Conservation (phyloP, 2,797 vertebrate genomes). For the Dromococcyx pavoninus region DNA sequence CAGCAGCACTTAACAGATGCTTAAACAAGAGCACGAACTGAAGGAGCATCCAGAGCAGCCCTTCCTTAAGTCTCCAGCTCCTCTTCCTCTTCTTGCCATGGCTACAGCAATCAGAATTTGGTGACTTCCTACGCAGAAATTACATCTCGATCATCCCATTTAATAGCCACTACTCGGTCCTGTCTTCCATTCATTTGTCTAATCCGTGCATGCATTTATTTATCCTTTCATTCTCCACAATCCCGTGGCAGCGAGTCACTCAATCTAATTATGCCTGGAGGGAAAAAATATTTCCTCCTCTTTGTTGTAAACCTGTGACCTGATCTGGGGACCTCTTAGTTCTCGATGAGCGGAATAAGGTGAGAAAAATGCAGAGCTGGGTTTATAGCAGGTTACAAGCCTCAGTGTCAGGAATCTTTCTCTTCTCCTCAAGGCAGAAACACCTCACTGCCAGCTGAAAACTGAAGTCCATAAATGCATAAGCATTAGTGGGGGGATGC, state of each 20-base stretch:
- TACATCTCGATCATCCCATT: rapidly evolving
- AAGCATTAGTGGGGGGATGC: neutral
- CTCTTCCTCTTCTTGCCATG: neutral
- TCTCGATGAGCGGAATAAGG: neutral
- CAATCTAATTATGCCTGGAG: rapidly evolving
- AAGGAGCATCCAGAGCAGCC: neutral
- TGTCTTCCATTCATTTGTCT: neutral
- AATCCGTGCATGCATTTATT: neutral
- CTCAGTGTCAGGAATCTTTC: neutral
- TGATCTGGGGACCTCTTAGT: neutral
- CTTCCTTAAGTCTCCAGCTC: neutral
- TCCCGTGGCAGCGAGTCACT: neutral
- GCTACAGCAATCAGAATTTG: neutral
- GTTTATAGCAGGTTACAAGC: neutral
- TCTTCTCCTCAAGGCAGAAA: constrained; percentile 9
- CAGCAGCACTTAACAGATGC: neutral
- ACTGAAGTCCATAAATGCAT: constrained; percentile 16
- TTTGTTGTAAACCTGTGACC: neutral
- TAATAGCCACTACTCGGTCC: neutral
- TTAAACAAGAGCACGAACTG: neutral
- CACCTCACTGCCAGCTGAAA: neutral
- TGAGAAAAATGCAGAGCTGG: neutral
- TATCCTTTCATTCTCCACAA: neutral
- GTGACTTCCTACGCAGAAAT: neutral
- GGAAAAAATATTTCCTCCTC: neutral